Conservation (phyloP, 2,113 vertebrate species). For the Apodemus sylvaticus region DNA sequence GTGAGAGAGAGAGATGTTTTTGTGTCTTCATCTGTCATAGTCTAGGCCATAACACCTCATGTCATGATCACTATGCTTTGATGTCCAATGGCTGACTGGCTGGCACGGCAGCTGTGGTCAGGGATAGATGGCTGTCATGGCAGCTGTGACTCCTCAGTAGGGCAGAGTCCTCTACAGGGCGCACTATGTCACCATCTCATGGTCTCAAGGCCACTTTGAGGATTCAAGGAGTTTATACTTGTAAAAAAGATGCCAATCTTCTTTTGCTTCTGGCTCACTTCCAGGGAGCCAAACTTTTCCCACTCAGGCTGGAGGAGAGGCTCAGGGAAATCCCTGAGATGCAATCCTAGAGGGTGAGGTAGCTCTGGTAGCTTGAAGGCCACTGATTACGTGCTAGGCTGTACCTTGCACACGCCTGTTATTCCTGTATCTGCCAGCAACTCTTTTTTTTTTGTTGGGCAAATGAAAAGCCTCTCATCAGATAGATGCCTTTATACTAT, state of each 20-base stretch:
- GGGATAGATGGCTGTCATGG: background rate
- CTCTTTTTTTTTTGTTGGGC: accelerated
- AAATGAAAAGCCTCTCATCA: background rate
- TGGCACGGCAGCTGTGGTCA: background rate
- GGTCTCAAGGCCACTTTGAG: background rate
- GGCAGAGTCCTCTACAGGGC: background rate
- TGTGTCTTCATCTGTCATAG: background rate
- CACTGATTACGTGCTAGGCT: background rate
- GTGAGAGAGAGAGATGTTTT: background rate
- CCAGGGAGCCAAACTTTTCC: no score
- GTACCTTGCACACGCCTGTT: accelerated
- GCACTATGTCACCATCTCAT: background rate
- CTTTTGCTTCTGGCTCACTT: background rate
- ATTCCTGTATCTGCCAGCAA: background rate
- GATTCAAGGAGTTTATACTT: background rate
- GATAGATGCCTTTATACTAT: background rate
- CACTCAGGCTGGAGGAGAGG: no score
- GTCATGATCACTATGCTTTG: background rate
- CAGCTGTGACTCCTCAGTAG: background rate
- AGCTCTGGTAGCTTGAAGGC: no score
- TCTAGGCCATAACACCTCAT: background rate
- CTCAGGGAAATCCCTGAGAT: background rate
- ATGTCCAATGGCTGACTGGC: background rate
- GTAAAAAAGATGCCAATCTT: background rate
- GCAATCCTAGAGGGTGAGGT: background rate